Base-by-base conservation (phyloP, 2,888 invertebrate genomes). In the Microctonus hyperodae region DNA sequence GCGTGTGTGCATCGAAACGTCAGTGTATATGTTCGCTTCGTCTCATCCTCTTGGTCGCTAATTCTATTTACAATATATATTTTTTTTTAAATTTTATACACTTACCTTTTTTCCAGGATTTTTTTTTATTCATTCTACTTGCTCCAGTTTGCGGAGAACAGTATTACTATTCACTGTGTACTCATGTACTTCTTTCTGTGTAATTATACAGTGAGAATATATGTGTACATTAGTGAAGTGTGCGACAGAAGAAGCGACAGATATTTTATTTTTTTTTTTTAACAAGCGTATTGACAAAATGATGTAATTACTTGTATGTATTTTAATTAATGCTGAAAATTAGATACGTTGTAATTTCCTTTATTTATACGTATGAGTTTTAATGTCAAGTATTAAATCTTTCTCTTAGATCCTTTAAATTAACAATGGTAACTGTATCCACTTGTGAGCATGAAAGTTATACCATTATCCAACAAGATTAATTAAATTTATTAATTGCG, bases 401-500 rank as follows among this genome's bases (percentile, higher is more conserved):
- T 22, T 60, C 68, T 66, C 64, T 67, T 72, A 73, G 72, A 72
- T 75, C 73, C 75, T 76, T 78, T 75, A 76, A 76, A 78, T 79
- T 76, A 75, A n/a, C 77, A 76, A 80, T 79, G 79, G 75, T 74
- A 75, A 75, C 73, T 76, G 72, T 72, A 68, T 61, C 72, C 69
- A 70, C 61, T 72, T 76, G 71, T 72, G 44, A 44, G 44, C 16
- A 16, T 78, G 79, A 77, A 75, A 76, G 72, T 74, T 65, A 48
- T 44, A 16, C 61, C 60, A 37, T 57, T 50, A 50, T 50, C 44
- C 31, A 60, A 31, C n/a, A 5, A 73, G 76, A 81, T 81, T 82
- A 83, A 83, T 83, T 81, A 81, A 81, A 82, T 82, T 81, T 75
- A 81, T 81, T 81, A 82, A 82, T 81, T 82, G 80, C 79, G 79